Percentiles rank a stretch among this genome's conserved stretches.
phyloP scores from a whole-genome alignment of 2,888 invertebrate species.

The Ennomos erosarius region DNA sequence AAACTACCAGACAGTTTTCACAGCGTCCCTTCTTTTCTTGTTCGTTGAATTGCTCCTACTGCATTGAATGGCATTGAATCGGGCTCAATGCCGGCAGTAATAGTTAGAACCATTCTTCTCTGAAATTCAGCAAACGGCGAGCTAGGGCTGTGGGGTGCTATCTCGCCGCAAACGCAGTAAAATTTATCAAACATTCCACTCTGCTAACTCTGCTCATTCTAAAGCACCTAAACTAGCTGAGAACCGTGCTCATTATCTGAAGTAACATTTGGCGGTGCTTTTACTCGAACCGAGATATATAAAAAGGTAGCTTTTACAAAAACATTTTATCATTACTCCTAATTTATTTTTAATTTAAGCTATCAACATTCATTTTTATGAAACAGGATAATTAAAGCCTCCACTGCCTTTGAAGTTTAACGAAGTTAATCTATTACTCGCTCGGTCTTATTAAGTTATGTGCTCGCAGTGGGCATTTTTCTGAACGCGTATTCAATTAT shows the following conservation, averaged over 20 bases:
- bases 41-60: conserved; percentile 42
- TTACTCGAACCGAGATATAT: background rate
- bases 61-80: conserved; percentile 44
- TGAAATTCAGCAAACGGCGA: conserved; percentile 43
- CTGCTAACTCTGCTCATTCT: conserved; percentile 42
- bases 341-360: conserved; percentile 35
- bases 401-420: conserved; percentile 59
- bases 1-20: conserved; percentile 15
- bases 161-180: conserved; percentile 52
- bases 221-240: conserved; percentile 14
- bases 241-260: background rate
- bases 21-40: conserved; percentile 39
- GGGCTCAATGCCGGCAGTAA: conserved; percentile 54
- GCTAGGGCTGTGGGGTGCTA: conserved; percentile 45
- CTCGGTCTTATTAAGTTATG: conserved; percentile 41
- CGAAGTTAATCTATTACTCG: conserved; percentile 56
- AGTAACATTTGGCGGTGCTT: background rate
- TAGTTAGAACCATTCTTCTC: conserved; percentile 56
- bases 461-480: conserved; percentile 37
- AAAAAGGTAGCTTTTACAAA: background rate
- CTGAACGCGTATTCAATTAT: too few species aligned
- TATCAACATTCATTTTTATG: conserved; percentile 44
- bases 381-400: conserved; percentile 52
- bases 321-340: conserved; percentile 26
- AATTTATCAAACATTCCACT: conserved; percentile 57